A percentile compares a stretch with the other conserved stretches of the same genome.
phyloP scores from a whole-genome alignment of 1,140 invertebrate species.

The Drosophila sp. region DNA sequence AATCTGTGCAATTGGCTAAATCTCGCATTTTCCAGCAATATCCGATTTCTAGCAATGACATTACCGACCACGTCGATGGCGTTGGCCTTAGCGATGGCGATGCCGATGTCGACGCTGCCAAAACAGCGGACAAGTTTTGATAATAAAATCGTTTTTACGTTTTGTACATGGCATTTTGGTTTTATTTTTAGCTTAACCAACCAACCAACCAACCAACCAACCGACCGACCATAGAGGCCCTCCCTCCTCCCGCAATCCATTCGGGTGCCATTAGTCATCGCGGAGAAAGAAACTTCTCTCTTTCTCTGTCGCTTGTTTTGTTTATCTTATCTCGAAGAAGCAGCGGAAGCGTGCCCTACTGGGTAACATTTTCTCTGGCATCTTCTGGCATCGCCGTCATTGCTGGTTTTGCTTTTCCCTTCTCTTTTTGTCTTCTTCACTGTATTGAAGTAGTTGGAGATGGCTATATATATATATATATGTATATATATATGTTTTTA shows the following conservation, averaged over 20 bases:
- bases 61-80: constrained; percentile 28
- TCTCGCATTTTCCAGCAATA: constrained; percentile 74
- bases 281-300: background rate
- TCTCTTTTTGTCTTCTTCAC: background rate
- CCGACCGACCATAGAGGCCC: background rate
- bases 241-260: background rate
- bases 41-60: constrained; percentile 51
- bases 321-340: constrained; percentile 7
- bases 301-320: background rate
- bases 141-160: constrained; percentile 31
- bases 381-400: background rate
- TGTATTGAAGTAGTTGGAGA: too few species aligned
- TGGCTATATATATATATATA: too few species aligned
- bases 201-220: background rate
- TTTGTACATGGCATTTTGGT: constrained; percentile 13
- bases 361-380: constrained; percentile 3
- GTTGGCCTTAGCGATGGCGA: constrained; percentile 14
- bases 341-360: background rate
- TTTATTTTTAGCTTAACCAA: constrained; percentile 14
- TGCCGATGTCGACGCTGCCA: constrained; percentile 20
- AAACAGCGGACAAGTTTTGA: constrained; percentile 45
- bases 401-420: background rate
- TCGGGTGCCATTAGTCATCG: background rate
- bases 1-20: constrained; percentile 56
- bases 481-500: background rate